Conservation (phyloP, 2,797 vertebrate genomes). For the Poecilia velifera region DNA sequence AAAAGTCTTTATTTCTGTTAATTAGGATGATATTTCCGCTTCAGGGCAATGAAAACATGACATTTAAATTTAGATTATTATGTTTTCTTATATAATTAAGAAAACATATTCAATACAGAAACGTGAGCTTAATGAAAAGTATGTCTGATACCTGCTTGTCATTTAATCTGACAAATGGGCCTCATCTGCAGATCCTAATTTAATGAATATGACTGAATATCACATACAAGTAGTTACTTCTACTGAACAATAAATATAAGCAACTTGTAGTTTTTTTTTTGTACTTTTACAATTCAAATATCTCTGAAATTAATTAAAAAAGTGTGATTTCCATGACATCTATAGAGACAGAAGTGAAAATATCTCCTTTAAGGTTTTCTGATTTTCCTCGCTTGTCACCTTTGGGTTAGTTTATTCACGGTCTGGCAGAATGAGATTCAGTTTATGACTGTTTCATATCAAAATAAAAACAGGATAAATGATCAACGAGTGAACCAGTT, state of each 20-base stretch:
- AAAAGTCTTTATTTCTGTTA: no score
- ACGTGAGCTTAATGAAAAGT: no score
- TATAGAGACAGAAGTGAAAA: constrained; percentile 28
- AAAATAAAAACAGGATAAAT: not conserved
- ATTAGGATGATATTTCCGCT: no score
- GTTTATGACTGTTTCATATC: not conserved
- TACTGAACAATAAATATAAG: not conserved
- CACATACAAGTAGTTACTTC: not conserved
- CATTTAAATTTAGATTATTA: no score
- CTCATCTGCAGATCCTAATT: no score
- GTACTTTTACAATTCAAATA: not conserved
- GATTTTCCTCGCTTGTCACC: constrained; percentile 67
- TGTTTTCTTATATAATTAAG: no score
- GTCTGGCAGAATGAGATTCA: not conserved
- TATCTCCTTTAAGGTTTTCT: constrained; percentile 44
- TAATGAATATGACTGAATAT: not conserved
- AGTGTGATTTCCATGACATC: constrained; percentile 3
- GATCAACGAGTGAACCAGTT: not conserved
- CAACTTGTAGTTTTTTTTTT: not conserved
- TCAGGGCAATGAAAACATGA: no score
- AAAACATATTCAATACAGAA: no score
- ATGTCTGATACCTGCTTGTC: no score
- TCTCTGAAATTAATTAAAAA: constrained; percentile 8
- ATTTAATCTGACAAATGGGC: no score
- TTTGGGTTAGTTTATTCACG: not conserved